Evolutionary conservation across 35 echinoderm and acorn worm species (phyloP).

Genomic region (Ophiothrix spiculata): DNA sequence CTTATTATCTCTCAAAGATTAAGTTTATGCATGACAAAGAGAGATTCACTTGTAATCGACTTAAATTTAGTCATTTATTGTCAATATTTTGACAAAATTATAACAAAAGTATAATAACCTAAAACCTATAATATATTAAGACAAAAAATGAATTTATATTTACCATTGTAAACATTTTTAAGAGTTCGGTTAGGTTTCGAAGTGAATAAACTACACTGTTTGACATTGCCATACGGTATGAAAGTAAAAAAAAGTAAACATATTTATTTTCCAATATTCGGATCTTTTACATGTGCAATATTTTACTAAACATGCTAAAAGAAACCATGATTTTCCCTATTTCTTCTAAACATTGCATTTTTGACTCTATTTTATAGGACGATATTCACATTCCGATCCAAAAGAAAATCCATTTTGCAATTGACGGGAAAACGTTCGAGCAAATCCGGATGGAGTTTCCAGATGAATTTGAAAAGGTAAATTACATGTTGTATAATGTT

Average conservation of each 20-base stretch:
- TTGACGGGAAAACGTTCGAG: constrained; percentile 51
- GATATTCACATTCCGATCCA: neutral
- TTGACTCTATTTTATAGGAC: neutral
- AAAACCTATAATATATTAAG: too few species aligned
- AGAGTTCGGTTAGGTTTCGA: too few species aligned
- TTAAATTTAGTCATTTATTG: too few species aligned
- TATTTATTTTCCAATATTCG: neutral
- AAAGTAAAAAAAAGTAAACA: neutral
- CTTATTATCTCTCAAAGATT: too few species aligned
- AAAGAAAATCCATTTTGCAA: constrained; percentile 7
- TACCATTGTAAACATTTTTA: too few species aligned
- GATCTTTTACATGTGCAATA: neutral
- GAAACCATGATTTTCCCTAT: neutral
- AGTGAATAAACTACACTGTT: too few species aligned
- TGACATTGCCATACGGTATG: too few species aligned
- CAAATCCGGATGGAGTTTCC: constrained; percentile 23
- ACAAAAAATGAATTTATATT: too few species aligned
- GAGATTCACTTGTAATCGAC: too few species aligned
- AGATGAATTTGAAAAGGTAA: constrained; percentile 57
- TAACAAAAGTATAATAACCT: too few species aligned
- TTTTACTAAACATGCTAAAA: neutral
- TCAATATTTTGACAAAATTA: too few species aligned
- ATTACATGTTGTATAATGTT: neutral
- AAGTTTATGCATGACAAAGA: too few species aligned
- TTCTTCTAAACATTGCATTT: neutral